Conservation (phyloP, 2,888 invertebrate genomes). For the Chymomyza amoena region DNA sequence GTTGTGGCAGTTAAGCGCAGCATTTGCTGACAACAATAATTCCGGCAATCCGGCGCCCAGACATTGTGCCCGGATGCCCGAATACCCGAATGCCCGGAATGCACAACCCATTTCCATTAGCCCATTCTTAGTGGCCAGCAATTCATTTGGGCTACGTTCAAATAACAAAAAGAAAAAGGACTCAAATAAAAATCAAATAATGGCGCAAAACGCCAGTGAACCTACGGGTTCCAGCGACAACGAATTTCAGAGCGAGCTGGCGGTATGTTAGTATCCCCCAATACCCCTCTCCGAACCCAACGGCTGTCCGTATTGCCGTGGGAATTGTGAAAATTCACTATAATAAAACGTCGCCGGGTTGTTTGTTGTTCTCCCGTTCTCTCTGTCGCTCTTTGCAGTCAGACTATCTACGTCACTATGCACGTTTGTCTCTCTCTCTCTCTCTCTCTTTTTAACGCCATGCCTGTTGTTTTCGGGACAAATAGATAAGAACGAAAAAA, state of each 20-base stretch:
- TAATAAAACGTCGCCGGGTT: constrained; percentile 43
- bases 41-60: constrained; percentile 37
- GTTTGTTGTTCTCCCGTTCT: neutral
- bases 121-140: neutral
- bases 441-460: too few relatives aligned
- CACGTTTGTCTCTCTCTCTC: neutral
- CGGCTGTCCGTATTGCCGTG: neutral
- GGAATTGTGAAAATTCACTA: neutral
- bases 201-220: constrained; percentile 34
- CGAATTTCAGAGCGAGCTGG: neutral
- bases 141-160: neutral
- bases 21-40: constrained; percentile 60
- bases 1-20: constrained; percentile 58
- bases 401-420: too few relatives aligned
- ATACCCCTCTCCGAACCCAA: too few relatives aligned
- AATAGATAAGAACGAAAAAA: neutral
- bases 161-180: constrained; percentile 11
- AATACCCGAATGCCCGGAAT: neutral
- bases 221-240: neutral
- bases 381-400: neutral
- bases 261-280: neutral
- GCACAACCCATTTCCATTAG: neutral
- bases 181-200: constrained; percentile 70
- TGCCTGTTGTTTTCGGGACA: neutral
- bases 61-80: neutral